Percentiles rank a stretch among this genome's conserved stretches.
These are phyloP conservation scores for Caracal caracal DNA, from an alignment of 2,113 vertebrate species.

Conservation along the genomic window DNA sequence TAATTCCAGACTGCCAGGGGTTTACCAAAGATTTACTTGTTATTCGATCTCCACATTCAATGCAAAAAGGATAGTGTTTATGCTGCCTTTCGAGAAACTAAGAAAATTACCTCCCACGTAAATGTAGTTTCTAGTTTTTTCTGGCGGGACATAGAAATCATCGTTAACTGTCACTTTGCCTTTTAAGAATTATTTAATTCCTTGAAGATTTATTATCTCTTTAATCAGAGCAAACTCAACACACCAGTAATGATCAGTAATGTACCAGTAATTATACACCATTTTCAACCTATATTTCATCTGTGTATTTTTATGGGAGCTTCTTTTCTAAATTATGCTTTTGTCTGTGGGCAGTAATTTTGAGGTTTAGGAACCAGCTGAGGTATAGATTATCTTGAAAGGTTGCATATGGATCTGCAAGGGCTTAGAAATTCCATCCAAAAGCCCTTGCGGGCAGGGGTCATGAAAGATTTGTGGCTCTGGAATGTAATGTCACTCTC, in stretches of 20 bases:
- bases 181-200: slow-evolving; percentile 59
- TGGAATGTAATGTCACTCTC: background rate
- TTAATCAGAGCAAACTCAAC: slow-evolving; percentile 56
- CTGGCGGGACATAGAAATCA: slow-evolving; percentile 1
- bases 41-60: slow-evolving; percentile 49
- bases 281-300: slow-evolving; percentile 37
- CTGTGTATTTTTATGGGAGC: slow-evolving; percentile 24
- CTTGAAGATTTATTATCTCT: slow-evolving; percentile 45
- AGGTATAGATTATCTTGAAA: slow-evolving; percentile 31
- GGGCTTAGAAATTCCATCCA: slow-evolving; percentile 9
- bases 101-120: slow-evolving; percentile 22
- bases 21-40: slow-evolving; percentile 64
- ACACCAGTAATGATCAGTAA: background rate
- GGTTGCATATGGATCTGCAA: background rate
- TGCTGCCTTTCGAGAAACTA: slow-evolving; percentile 50
- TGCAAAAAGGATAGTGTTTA: slow-evolving; percentile 56
- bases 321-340: slow-evolving; percentile 52
- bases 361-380: background rate
- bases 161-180: slow-evolving; percentile 2
- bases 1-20: slow-evolving; percentile 40
- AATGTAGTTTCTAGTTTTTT: slow-evolving; percentile 44
- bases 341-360: slow-evolving; percentile 7
- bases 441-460: background rate
- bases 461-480: slow-evolving; percentile 29
- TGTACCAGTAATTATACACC: background rate